Evolutionary conservation across 2,888 invertebrate species (phyloP).

Genomic region (Loripinus fragilis): DNA sequence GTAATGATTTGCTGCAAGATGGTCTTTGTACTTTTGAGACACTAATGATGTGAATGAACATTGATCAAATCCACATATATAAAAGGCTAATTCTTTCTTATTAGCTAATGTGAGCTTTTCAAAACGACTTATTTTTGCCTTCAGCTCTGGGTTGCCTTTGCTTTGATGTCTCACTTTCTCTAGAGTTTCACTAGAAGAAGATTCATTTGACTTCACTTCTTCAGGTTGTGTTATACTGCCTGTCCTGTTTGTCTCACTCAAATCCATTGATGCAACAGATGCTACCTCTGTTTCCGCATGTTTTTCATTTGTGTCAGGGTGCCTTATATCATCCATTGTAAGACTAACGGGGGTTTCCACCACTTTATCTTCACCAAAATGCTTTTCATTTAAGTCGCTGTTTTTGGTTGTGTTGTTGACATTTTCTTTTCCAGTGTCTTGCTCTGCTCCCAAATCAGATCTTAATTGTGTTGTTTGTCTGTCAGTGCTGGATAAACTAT

Average conservation of each 20-base stretch:
- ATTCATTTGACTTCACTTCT: not conserved
- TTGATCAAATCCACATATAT: constrained; percentile 74
- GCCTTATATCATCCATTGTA: too few relatives aligned
- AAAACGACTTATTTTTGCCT: constrained; percentile 4
- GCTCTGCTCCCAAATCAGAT: too few relatives aligned
- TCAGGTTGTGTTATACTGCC: not conserved
- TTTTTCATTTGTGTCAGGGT: too few relatives aligned
- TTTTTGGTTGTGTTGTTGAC: too few relatives aligned
- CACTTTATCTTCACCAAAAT: too few relatives aligned
- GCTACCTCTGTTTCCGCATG: too few relatives aligned
- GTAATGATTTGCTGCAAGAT: constrained; percentile 64
- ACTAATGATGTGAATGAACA: constrained; percentile 69
- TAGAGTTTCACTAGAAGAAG: too few relatives aligned
- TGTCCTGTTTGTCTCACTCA: not conserved
- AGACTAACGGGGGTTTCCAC: too few relatives aligned
- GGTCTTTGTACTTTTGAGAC: constrained; percentile 69
- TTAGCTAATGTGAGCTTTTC: constrained; percentile 6
- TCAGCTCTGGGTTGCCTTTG: not conserved
- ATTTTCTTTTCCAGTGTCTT: too few relatives aligned
- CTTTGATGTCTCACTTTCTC: not conserved
- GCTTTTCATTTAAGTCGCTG: too few relatives aligned
- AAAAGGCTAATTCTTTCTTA: constrained; percentile 59
- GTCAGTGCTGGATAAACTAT: constrained; percentile 40
- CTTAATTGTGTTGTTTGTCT: not conserved
- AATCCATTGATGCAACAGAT: too few relatives aligned